Conservation (phyloP, 2,888 invertebrate genomes). For the Bedellia somnulentella region DNA sequence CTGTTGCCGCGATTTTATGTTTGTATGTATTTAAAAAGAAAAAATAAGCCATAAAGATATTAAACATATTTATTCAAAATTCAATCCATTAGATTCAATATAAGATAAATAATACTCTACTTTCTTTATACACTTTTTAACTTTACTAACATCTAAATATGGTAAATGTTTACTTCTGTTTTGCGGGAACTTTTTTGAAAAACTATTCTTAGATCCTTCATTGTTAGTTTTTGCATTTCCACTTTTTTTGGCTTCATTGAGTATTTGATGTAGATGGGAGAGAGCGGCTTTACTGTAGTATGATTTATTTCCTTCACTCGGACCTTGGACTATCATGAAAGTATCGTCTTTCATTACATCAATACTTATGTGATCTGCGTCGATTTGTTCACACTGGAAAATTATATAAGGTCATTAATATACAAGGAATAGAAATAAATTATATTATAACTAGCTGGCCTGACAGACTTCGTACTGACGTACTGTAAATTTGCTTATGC, state of each 20-base stretch:
- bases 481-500: slow-evolving; percentile 4
- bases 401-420: slow-evolving; percentile 8
- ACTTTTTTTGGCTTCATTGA: slow-evolving; percentile 41
- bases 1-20: no score
- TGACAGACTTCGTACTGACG: no score
- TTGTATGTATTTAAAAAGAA: no score
- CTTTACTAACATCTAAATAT: slow-evolving; percentile 49
- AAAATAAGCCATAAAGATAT: background rate
- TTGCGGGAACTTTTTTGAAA: slow-evolving; percentile 61
- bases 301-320: slow-evolving; percentile 48
- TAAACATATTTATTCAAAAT: slow-evolving; percentile 17
- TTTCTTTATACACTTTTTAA: slow-evolving; percentile 65
- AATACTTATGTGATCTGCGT: slow-evolving; percentile 59
- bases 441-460: no score
- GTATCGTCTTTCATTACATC: slow-evolving; percentile 64
- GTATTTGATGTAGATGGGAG: slow-evolving; percentile 64
- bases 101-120: slow-evolving; percentile 73
- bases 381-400: slow-evolving; percentile 55
- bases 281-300: slow-evolving; percentile 67
- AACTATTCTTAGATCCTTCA: slow-evolving; percentile 23
- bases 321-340: slow-evolving; percentile 63
- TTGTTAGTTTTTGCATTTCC: slow-evolving; percentile 14
- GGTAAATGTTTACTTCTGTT: slow-evolving; percentile 46
- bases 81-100: slow-evolving; percentile 42
- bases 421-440: background rate